Evolutionary conservation across 2,113 vertebrate species (phyloP).

Genomic region (Myotis brandtii): DNA sequence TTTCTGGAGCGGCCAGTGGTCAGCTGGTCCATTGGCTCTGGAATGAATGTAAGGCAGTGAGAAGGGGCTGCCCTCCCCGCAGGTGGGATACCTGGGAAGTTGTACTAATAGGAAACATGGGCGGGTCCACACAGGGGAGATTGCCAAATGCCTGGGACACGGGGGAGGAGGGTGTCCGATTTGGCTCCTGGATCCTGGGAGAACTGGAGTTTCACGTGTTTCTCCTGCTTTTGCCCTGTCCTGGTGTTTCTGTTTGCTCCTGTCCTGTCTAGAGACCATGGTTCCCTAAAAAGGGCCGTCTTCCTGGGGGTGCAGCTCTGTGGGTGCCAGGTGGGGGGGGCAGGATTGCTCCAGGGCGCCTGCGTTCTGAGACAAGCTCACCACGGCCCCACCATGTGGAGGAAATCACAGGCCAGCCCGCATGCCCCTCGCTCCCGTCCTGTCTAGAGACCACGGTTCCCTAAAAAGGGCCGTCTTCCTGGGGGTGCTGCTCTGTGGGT

Average conservation of each 20-base stretch:
- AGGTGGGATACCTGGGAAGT: not conserved
- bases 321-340: not conserved
- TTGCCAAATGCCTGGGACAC: rapidly evolving
- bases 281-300: not conserved
- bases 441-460: not conserved
- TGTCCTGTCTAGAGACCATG: not conserved
- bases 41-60: not conserved
- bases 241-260: not conserved
- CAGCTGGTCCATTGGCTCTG: not conserved
- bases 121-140: not conserved
- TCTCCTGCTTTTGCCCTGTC: not conserved
- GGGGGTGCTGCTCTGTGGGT: not conserved
- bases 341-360: not conserved
- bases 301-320: not conserved
- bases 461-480: not conserved
- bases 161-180: not conserved
- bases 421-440: not conserved
- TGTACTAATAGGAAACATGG: rapidly evolving
- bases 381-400: not conserved
- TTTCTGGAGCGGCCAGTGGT: not conserved
- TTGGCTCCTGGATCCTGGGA: not conserved
- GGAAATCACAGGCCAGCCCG: not conserved
- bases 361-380: not conserved
- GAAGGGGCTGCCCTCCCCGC: not conserved
- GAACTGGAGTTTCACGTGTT: not conserved